phyloP scores from a whole-genome alignment of 2,888 invertebrate species.

The Melitaea athalia region DNA sequence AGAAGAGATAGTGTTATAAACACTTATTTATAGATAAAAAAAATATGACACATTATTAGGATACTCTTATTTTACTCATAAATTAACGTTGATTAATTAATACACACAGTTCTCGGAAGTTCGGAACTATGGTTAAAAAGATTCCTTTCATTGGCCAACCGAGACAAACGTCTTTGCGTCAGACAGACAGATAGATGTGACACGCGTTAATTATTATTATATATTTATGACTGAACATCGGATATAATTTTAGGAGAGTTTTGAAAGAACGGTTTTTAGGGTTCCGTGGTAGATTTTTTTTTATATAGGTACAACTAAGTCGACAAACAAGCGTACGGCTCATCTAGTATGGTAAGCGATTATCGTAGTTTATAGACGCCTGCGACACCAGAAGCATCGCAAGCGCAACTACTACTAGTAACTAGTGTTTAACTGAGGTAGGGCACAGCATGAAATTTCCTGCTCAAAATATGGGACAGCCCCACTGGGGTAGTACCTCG shows the following conservation, averaged over 20 bases:
- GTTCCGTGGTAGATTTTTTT: too few species aligned
- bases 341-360: too few species aligned
- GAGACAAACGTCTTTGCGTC: constrained; percentile 2
- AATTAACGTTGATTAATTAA: background rate
- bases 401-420: too few species aligned
- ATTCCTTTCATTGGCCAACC: constrained; percentile 14
- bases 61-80: background rate
- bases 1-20: too few species aligned
- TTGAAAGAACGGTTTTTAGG: background rate
- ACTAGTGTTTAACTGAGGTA: too few species aligned
- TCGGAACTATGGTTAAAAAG: constrained; percentile 12
- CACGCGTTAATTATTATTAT: background rate
- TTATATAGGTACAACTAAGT: too few species aligned
- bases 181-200: background rate
- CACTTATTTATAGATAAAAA: background rate
- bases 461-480: too few species aligned
- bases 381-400: too few species aligned
- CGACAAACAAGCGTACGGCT: too few species aligned
- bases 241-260: background rate
- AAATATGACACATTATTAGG: background rate
- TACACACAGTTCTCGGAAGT: background rate
- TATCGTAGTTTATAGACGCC: too few species aligned
- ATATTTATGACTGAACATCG: background rate
- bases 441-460: too few species aligned
- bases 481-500: too few species aligned